Evolutionary conservation across 2,113 vertebrate genomes (phyloP).

Genomic region (Hylia prasina): DNA sequence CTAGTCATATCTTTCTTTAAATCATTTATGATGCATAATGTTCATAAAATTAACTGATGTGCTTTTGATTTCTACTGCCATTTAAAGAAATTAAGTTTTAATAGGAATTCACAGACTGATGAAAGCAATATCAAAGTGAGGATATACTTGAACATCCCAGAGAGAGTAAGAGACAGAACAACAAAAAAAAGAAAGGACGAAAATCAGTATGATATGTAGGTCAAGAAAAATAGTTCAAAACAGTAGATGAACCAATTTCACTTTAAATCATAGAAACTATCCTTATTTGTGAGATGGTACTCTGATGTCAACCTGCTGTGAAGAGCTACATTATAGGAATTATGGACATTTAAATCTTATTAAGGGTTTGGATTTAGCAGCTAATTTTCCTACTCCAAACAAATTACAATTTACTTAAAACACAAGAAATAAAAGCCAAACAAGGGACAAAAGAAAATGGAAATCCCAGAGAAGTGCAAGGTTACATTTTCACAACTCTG

Average conservation of each 20-base stretch:
- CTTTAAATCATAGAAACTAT: neutral
- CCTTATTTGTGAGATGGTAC: neutral
- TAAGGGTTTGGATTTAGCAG: neutral
- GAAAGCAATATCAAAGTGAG: neutral
- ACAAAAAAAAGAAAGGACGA: neutral
- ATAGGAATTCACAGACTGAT: neutral
- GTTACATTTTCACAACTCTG: neutral
- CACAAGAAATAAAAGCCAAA: neutral
- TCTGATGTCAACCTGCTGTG: neutral
- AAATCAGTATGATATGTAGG: neutral
- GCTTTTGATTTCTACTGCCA: neutral
- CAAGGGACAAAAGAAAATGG: neutral
- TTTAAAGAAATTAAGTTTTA: neutral
- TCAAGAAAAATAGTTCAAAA: neutral
- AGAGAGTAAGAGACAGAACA: neutral
- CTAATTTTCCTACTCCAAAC: neutral
- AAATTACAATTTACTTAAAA: neutral
- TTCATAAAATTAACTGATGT: neutral
- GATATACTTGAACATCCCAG: neutral
- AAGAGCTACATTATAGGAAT: neutral
- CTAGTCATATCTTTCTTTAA: neutral
- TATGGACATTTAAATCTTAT: neutral
- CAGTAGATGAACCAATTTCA: neutral
- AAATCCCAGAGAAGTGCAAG: neutral
- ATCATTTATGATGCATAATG: neutral